These are phyloP conservation scores for Galendromus occidentalis DNA, from an alignment of 1,140 invertebrate genomes.

Conservation along the genomic window DNA sequence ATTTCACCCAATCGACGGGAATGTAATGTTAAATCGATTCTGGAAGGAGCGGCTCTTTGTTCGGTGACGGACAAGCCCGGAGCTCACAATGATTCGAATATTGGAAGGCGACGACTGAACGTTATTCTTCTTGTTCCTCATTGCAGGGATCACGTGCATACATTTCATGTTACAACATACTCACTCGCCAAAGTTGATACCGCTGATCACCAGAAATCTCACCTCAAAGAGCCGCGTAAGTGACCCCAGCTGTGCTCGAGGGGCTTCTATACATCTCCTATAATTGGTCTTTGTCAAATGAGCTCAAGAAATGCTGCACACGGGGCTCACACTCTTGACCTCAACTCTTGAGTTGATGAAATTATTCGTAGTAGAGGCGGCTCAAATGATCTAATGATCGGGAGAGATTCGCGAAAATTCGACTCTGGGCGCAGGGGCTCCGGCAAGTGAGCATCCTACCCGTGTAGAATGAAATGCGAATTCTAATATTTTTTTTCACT, in stretches of 20 bases:
- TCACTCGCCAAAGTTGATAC: conserved; percentile 59
- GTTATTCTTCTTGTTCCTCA: neutral
- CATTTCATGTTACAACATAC: conserved; percentile 36
- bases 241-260: too few relatives aligned
- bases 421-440: neutral
- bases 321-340: neutral
- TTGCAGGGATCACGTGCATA: neutral
- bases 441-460: too few relatives aligned
- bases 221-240: conserved; percentile 38
- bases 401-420: neutral
- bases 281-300: neutral
- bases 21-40: too few relatives aligned
- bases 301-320: neutral
- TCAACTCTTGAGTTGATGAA: neutral
- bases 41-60: too few relatives aligned
- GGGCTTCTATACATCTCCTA: too few relatives aligned
- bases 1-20: too few relatives aligned
- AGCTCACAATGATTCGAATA: too few relatives aligned
- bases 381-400: neutral
- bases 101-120: too few relatives aligned
- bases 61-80: too few relatives aligned
- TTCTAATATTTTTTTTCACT: neutral
- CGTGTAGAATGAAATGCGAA: conserved; percentile 45
- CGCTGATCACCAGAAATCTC: conserved; percentile 57
- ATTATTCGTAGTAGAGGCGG: neutral